These are phyloP conservation scores for Danaus chrysippus DNA, from an alignment of 2,888 invertebrate genomes.

Conservation along the genomic window DNA sequence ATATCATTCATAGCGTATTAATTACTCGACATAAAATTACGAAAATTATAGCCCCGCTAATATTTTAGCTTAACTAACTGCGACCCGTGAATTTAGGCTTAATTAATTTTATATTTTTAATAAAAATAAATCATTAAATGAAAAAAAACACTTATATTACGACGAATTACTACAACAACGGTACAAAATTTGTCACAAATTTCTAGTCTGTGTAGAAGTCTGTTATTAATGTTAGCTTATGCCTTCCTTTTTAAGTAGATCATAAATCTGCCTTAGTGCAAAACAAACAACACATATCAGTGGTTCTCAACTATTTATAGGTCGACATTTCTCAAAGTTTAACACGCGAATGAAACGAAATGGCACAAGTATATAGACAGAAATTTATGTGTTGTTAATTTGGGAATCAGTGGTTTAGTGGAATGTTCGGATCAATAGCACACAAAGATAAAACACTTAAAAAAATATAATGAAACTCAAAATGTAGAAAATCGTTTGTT, in stretches of 20 bases:
- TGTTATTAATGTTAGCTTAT: neutral
- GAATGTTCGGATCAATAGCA: neutral
- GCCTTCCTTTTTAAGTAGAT: neutral
- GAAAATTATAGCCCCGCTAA: no score
- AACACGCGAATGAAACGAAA: constrained; percentile 26
- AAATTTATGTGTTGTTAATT: neutral
- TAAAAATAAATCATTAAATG: no score
- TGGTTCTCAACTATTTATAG: constrained; percentile 25
- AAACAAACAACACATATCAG: constrained; percentile 16
- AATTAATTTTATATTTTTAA: no score
- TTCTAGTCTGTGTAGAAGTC: neutral
- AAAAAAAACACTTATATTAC: no score
- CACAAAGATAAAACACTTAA: neutral
- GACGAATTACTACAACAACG: no score
- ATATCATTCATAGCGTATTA: no score
- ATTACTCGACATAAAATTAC: no score
- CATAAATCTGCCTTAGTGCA: constrained; percentile 10
- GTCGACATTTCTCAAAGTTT: constrained; percentile 20
- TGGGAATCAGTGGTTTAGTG: neutral
- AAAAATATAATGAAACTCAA: no score
- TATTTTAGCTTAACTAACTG: no score
- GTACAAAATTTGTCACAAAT: neutral
- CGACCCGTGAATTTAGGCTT: no score
- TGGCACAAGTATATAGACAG: constrained; percentile 5
- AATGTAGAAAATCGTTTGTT: no score